Conservation (phyloP, 1,140 invertebrate genomes). For the Pararge aegeria region DNA sequence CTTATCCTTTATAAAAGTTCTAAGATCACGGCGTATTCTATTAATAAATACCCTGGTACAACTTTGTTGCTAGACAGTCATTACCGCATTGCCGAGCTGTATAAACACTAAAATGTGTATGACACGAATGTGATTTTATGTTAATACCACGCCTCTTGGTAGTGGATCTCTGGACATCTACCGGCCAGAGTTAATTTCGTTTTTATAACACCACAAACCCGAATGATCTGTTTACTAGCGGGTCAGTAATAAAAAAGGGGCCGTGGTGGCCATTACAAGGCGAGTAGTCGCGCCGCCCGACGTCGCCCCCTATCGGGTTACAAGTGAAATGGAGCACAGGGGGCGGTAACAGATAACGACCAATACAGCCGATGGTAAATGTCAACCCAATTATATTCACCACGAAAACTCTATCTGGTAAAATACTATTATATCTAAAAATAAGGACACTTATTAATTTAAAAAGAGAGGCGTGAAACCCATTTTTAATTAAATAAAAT, state of each 20-base stretch:
- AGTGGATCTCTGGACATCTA: constrained; percentile 66
- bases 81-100: neutral
- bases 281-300: constrained; percentile 61
- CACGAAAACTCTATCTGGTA: constrained; percentile 26
- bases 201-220: constrained; percentile 79
- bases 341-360: constrained; percentile 75
- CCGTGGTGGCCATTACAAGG: constrained; percentile 72
- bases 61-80: no score
- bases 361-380: constrained; percentile 68
- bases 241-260: constrained; percentile 78
- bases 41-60: no score
- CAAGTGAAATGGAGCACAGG: constrained; percentile 74
- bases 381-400: constrained; percentile 62
- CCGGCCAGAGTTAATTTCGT: constrained; percentile 74
- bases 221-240: constrained; percentile 79
- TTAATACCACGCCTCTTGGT: constrained; percentile 54
- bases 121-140: constrained; percentile 38
- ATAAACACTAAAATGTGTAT: neutral
- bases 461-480: no score
- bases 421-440: neutral
- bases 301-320: constrained; percentile 76
- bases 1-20: no score
- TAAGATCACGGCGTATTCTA: no score
- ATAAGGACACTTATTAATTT: neutral
- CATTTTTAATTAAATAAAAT: no score